Base-by-base conservation (phyloP, 2,888 invertebrate species). In the Phymatocera aterrima region DNA sequence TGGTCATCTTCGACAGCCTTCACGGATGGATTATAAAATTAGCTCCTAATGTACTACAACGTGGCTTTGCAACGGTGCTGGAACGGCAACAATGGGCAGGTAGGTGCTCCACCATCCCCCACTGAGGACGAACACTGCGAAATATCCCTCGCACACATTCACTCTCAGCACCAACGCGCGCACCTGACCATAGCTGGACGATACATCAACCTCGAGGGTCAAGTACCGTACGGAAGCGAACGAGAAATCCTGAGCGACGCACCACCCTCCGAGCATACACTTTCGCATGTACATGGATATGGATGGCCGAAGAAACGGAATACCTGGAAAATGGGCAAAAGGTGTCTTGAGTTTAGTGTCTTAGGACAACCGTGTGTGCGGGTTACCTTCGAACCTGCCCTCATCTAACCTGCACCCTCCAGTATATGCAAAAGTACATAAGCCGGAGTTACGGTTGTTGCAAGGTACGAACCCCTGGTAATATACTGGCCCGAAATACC, bases 1-100 rank as follows among this genome's bases (percentile, higher is more conserved):
- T 24, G 54, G 37, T 75, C 75, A 60, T 72, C 51, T 43, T 51
- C 40, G 57, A 28, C 40, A 75, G 60, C 21, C 75, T 60, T 57
- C 34, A 48, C 51, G 48, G 34, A 75, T 78, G 85, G 88, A 88
- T 88, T 88, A 88, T 85, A 85, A 88, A 86, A 87, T 86, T 85
- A 85, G 86, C 81, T 81, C 80, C 85, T 83, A 86, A 87, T 87
- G 84, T 85, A 84, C 81, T 79, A 51, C 78, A 78, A 86, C 28
- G 75, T 60, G 84, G 83, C 84, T 84, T 85, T 83, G 85, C 83
- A 84, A 87, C 85, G 83, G 87, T 84, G 82, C 79, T 80, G 54
- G 79, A 24, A 70, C 79, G 81, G 79, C 82, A 83, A 87, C 85
- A 87, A 87, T 83, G 77, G 34, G 43, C 80, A 70, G 74, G 54